Evolutionary conservation across 2,888 invertebrate species (phyloP).

Genomic region (Stenichneumon culpator): DNA sequence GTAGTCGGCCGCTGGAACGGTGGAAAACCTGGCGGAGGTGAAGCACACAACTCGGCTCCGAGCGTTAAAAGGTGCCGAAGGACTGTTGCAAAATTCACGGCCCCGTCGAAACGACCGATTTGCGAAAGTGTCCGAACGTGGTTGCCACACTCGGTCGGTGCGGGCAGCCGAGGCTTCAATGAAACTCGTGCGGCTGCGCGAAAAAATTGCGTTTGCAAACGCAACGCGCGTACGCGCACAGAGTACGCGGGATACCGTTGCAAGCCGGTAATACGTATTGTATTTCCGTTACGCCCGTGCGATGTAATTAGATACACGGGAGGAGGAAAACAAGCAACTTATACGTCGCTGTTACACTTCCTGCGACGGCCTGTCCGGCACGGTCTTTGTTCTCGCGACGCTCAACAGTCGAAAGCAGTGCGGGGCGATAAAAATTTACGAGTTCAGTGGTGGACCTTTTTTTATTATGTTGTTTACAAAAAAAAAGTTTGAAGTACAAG

Average conservation of each 20-base stretch:
- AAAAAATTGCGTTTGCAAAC: slow-evolving; percentile 23
- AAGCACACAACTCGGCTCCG: background rate
- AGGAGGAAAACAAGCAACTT: slow-evolving; percentile 56
- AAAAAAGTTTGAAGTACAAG: too few species aligned
- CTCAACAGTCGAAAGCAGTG: background rate
- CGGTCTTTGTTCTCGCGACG: slow-evolving; percentile 32
- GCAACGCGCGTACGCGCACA: slow-evolving; percentile 46
- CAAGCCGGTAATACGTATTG: slow-evolving; percentile 47
- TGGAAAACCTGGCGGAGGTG: background rate
- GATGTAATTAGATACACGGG: slow-evolving; percentile 67
- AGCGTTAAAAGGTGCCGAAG: background rate
- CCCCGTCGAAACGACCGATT: background rate
- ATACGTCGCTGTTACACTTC: slow-evolving; percentile 59
- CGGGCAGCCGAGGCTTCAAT: slow-evolving; percentile 27
- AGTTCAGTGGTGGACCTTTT: background rate
- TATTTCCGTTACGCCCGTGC: slow-evolving; percentile 63
- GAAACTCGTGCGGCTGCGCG: slow-evolving; percentile 27
- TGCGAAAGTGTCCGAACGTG: background rate
- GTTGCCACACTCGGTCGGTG: background rate
- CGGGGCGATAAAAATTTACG: slow-evolving; percentile 16
- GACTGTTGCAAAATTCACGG: background rate
- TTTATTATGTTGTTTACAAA: background rate
- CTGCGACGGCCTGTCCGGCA: slow-evolving; percentile 46
- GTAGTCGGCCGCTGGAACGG: slow-evolving; percentile 8
- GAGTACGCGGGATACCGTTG: slow-evolving; percentile 64